These are phyloP conservation scores for Gavialis gangeticus DNA, from an alignment of 2,113 vertebrate genomes.

Conservation along the genomic window DNA sequence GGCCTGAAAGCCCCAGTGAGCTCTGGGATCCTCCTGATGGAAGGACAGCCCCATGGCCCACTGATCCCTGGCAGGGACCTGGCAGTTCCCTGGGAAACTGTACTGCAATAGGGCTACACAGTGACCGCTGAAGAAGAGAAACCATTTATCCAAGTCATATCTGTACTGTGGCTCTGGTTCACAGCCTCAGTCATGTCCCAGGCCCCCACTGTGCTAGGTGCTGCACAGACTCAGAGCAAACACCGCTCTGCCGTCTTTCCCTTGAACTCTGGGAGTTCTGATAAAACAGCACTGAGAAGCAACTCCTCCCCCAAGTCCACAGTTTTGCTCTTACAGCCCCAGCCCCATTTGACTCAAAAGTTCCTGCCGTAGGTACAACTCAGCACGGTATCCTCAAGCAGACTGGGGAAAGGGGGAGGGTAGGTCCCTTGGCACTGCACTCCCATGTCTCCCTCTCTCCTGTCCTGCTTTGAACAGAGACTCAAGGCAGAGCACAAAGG, in stretches of 20 bases:
- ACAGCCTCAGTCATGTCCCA: neutral
- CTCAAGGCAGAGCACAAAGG: neutral
- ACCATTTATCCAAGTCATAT: neutral
- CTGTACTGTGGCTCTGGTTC: neutral
- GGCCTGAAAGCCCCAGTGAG: neutral
- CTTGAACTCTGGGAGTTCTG: neutral
- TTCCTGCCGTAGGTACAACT: neutral
- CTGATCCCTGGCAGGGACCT: neutral
- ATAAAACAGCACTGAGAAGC: neutral
- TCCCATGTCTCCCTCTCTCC: neutral
- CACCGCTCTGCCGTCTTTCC: neutral
- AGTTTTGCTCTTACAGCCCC: neutral
- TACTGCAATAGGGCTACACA: neutral
- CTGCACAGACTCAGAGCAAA: neutral
- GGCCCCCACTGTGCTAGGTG: neutral
- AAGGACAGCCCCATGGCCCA: neutral
- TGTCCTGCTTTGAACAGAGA: neutral
- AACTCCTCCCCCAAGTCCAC: rapidly evolving
- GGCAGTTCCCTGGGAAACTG: neutral
- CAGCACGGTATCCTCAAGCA: neutral
- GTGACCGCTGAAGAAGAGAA: neutral
- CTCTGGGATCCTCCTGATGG: neutral
- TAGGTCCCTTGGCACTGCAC: constrained; percentile 24
- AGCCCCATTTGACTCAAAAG: neutral
- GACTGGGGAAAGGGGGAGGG: neutral